phyloP scores from a whole-genome alignment of 1,140 invertebrate genomes.

The Neotoxoptera formosana region DNA sequence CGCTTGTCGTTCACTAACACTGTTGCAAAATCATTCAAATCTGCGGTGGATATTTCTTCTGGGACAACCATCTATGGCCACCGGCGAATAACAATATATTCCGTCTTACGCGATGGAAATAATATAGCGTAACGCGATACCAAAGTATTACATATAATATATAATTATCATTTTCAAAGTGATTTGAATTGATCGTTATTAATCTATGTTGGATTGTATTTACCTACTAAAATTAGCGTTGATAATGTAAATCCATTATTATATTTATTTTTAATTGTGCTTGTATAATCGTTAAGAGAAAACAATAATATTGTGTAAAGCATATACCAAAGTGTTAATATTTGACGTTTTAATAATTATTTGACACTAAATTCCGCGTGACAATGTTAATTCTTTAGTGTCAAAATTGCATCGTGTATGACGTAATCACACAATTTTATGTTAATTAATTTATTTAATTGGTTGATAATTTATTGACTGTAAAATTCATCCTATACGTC shows the following conservation, averaged over 20 bases:
- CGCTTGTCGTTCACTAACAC: not conserved
- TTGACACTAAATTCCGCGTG: not conserved
- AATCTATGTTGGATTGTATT: not conserved
- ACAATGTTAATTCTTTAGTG: not conserved
- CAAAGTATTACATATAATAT: slow-evolving; percentile 29
- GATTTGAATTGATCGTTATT: slow-evolving; percentile 19
- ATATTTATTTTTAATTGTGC: slow-evolving; percentile 37
- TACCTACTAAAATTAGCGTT: slow-evolving; percentile 44
- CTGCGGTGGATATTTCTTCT: not conserved
- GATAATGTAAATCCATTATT: slow-evolving; percentile 16
- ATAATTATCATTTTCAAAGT: not conserved
- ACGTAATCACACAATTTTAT: slow-evolving; percentile 28
- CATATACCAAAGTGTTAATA: slow-evolving; percentile 54
- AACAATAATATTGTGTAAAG: slow-evolving; percentile 23
- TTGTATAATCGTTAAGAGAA: slow-evolving; percentile 4
- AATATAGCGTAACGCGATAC: slow-evolving; percentile 23
- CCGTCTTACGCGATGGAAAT: not conserved
- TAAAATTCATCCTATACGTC: slow-evolving; percentile 22
- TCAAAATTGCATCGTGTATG: not conserved
- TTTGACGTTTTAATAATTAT: not conserved
- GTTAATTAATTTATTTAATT: slow-evolving; percentile 28
- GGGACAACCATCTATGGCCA: not conserved
- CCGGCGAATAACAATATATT: not conserved
- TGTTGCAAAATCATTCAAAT: not conserved
- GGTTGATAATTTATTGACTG: not conserved